A percentile compares a stretch with the other conserved stretches of the same genome.
Conservation (phyloP, 2,797 vertebrate genomes). For the Bufotes viridis region DNA sequence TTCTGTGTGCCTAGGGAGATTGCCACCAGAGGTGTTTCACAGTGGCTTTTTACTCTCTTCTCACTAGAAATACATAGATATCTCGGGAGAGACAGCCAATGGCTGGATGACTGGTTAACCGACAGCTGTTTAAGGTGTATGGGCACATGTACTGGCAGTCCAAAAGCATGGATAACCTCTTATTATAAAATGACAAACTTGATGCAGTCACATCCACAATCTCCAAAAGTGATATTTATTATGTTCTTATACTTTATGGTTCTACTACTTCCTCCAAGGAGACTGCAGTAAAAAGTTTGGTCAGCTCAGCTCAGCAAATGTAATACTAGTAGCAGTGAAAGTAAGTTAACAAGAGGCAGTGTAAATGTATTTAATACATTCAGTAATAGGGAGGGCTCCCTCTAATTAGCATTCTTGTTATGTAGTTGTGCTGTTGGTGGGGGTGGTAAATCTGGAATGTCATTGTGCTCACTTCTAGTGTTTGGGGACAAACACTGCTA, state of each 20-base stretch:
- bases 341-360: slow-evolving; percentile 59
- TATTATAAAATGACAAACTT: background rate
- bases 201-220: background rate
- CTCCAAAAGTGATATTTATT: background rate
- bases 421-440: slow-evolving; percentile 76
- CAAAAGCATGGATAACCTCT: background rate
- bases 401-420: slow-evolving; percentile 80
- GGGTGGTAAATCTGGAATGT: slow-evolving; percentile 80
- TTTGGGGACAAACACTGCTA: slow-evolving; percentile 89
- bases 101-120: too few relatives aligned
- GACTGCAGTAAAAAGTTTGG: background rate
- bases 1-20: too few relatives aligned
- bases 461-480: slow-evolving; percentile 83
- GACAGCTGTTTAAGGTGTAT: too few relatives aligned
- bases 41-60: too few relatives aligned
- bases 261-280: background rate
- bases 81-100: too few relatives aligned
- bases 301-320: slow-evolving; percentile 65
- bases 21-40: too few relatives aligned
- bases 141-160: background rate
- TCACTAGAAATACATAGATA: too few relatives aligned
- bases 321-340: slow-evolving; percentile 63
- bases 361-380: slow-evolving; percentile 74
- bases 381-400: slow-evolving; percentile 67
- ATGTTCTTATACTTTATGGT: background rate